Conservation (phyloP, 2,797 vertebrate species). For the Prionace glauca region DNA sequence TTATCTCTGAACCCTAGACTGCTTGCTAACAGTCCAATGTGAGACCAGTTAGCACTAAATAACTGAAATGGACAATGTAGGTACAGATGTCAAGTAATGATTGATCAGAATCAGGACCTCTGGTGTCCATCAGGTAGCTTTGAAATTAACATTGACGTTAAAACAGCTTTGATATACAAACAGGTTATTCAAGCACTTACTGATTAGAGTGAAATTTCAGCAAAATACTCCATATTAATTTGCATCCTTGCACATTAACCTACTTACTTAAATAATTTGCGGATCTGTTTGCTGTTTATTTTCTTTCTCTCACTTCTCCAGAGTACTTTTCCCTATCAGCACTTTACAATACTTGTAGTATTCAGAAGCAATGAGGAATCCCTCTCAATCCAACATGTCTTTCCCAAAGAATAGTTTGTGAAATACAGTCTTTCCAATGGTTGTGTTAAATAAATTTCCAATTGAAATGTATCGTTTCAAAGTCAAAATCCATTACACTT, state of each 20-base stretch:
- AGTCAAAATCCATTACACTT: neutral
- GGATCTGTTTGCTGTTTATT: neutral
- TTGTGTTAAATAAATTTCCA: neutral
- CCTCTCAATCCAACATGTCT: neutral
- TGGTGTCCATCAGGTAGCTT: neutral
- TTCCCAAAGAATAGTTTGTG: neutral
- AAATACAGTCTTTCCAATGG: neutral
- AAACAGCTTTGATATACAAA: neutral
- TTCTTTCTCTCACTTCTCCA: neutral
- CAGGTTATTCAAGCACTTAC: neutral
- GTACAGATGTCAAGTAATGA: neutral
- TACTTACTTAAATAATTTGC: neutral
- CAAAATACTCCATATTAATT: neutral
- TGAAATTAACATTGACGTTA: too few relatives aligned
- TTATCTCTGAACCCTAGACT: neutral
- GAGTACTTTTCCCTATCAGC: neutral
- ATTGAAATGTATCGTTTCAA: neutral
- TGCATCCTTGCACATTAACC: neutral
- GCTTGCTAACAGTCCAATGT: neutral
- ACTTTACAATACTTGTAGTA: neutral
- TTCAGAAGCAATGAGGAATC: neutral
- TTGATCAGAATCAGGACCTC: neutral
- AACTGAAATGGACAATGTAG: neutral
- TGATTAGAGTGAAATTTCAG: neutral
- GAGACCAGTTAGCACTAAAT: neutral